Conservation (phyloP, 2,113 vertebrate species). For the Emberiza fucata region DNA sequence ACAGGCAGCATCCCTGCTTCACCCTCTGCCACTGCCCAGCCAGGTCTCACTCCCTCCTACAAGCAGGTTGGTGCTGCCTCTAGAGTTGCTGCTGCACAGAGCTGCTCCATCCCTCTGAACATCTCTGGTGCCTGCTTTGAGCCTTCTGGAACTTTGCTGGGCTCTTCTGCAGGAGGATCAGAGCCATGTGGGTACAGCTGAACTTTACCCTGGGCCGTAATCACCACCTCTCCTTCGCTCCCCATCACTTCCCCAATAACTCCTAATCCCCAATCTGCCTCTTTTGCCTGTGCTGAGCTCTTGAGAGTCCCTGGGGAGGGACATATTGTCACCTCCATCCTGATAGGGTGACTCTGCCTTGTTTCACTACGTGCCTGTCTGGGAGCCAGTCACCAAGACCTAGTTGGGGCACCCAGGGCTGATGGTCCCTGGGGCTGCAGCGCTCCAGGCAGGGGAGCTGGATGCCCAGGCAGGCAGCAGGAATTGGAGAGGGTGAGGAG, state of each 20-base stretch:
- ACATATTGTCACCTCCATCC: neutral
- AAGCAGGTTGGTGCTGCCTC: neutral
- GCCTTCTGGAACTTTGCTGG: neutral
- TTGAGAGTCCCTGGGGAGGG: neutral
- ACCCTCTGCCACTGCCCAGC: neutral
- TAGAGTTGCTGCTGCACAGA: neutral
- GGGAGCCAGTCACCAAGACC: neutral
- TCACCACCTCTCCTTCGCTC: neutral
- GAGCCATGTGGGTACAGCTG: neutral
- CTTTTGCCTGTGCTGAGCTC: neutral
- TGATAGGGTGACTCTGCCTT: neutral
- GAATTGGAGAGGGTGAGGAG: neutral
- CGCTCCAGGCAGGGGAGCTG: neutral
- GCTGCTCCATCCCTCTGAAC: neutral
- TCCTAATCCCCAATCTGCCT: fast-evolving
- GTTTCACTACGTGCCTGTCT: neutral
- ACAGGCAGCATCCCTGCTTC: neutral
- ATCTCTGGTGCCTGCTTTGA: fast-evolving
- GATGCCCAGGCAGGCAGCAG: neutral
- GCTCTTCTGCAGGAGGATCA: neutral
- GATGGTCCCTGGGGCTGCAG: neutral
- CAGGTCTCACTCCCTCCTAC: fast-evolving
- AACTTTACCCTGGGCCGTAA: neutral
- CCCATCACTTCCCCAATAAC: neutral
- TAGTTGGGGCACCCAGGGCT: fast-evolving